Base-by-base conservation (phyloP, 2,113 vertebrate species). In the Cisticola juncidis region DNA sequence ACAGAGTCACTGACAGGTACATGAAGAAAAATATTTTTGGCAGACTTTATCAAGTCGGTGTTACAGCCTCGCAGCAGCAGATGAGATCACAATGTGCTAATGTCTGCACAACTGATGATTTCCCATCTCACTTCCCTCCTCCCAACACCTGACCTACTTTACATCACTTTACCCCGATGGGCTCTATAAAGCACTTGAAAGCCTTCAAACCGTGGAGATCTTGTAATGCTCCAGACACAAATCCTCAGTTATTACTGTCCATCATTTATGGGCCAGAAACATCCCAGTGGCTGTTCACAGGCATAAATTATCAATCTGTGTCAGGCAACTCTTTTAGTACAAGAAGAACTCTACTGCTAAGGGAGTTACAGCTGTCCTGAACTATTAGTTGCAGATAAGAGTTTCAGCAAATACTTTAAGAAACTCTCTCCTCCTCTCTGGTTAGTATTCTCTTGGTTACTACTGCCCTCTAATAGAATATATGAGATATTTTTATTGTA, bases 81-180 rank as follows among this genome's bases (percentile, higher is more conserved):
- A 95, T 94, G 90, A 94, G 93, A 95, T 96, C 94, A 93, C 88
- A 74, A 88, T 81, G 92, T 94, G 93, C 87, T 94, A 94, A 95
- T 86, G 94, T 90, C 93, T 97, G 85, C 51, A 93, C 62, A 77
- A 26, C 62, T 0, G 25, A 95, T 66, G 68, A 95, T 96, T 96
- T 90, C 58, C 54, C 79, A 90, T 60, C 78, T 92, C 65, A 33
- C 91, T 72, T 85, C 42, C 51, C 74, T 91, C 88, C 76, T 88
- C 64, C 60, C 40, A 77, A 74, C 38, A 83, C 92, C 90, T 96
- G 93, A 93, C 94, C 95, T 96, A 96, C 85, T 97, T 97, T 96
- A 92, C 85, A 95, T 62, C 64, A 86, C 61, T 96, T 92, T 94
- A 78, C 36, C 28, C 60, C 12, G 11, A 64, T 0, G 23, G 60